These are phyloP conservation scores for Scrobipalpa costella DNA, from an alignment of 2,888 invertebrate genomes.

Conservation along the genomic window DNA sequence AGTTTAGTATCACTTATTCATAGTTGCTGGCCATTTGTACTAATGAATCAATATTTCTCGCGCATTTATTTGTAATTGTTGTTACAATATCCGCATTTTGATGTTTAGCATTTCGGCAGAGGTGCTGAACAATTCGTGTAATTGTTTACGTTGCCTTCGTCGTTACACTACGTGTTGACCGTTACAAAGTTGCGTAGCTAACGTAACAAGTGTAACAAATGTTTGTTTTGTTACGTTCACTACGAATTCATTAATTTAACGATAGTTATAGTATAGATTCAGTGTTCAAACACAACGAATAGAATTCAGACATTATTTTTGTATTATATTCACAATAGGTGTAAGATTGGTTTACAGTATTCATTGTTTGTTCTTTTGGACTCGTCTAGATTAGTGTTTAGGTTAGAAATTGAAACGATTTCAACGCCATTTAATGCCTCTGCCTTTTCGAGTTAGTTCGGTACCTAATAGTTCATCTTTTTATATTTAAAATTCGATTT, in stretches of 20 bases:
- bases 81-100: constrained; percentile 33
- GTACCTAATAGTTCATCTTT: constrained; percentile 37
- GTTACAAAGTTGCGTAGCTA: constrained; percentile 39
- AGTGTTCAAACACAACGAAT: constrained; percentile 72
- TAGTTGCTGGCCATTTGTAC: constrained; percentile 60
- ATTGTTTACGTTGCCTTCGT: constrained; percentile 27
- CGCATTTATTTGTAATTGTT: constrained; percentile 15
- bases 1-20: too few species aligned
- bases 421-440: constrained; percentile 58
- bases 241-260: constrained; percentile 29
- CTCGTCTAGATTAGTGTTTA: constrained; percentile 49
- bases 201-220: constrained; percentile 26
- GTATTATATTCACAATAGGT: constrained; percentile 60
- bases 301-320: constrained; percentile 54
- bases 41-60: constrained; percentile 44
- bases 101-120: constrained; percentile 48
- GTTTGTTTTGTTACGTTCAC: constrained; percentile 28
- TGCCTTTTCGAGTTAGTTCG: constrained; percentile 51
- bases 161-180: constrained; percentile 28
- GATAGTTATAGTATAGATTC: constrained; percentile 45
- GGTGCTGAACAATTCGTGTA: constrained; percentile 47
- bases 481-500: constrained; percentile 44
- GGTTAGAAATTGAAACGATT: constrained; percentile 45
- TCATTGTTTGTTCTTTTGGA: constrained; percentile 48
- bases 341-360: constrained; percentile 66